Conservation (phyloP, 2,888 invertebrate genomes). For the Cepaea hortensis region DNA sequence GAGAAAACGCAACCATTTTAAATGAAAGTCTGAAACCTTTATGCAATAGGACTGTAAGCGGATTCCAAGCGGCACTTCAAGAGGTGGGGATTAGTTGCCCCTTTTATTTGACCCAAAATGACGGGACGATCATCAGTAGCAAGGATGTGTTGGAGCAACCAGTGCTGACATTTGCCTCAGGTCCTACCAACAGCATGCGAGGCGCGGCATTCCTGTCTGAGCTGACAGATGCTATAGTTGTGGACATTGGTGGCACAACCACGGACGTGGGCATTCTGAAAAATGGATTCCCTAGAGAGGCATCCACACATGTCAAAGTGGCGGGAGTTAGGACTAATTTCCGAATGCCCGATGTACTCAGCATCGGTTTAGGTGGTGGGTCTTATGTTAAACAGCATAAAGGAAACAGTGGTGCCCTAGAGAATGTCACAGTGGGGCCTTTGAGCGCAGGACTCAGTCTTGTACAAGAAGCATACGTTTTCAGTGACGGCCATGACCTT, state of each 20-base stretch:
- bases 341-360: slow-evolving; percentile 72
- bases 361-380: slow-evolving; percentile 74
- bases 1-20: slow-evolving; percentile 73
- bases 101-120: slow-evolving; percentile 72
- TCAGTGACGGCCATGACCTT: slow-evolving; percentile 46
- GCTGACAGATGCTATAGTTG: slow-evolving; percentile 66
- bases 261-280: slow-evolving; percentile 71
- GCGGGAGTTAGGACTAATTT: slow-evolving; percentile 72
- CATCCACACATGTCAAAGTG: slow-evolving; percentile 64
- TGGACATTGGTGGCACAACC: slow-evolving; percentile 74
- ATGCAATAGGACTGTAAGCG: slow-evolving; percentile 62
- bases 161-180: slow-evolving; percentile 71
- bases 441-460: slow-evolving; percentile 71
- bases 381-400: slow-evolving; percentile 62
- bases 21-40: slow-evolving; percentile 72
- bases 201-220: slow-evolving; percentile 72
- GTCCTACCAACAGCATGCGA: slow-evolving; percentile 75
- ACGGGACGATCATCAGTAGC: slow-evolving; percentile 71
- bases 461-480: slow-evolving; percentile 62
- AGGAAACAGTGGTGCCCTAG: neutral
- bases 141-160: slow-evolving; percentile 64
- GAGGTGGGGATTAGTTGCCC: slow-evolving; percentile 66
- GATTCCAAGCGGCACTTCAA: slow-evolving; percentile 61
- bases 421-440: slow-evolving; percentile 64
- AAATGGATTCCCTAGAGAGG: slow-evolving; percentile 70